phyloP scores from a whole-genome alignment of 2,888 invertebrate genomes.

The Exocentrus adspersus region DNA sequence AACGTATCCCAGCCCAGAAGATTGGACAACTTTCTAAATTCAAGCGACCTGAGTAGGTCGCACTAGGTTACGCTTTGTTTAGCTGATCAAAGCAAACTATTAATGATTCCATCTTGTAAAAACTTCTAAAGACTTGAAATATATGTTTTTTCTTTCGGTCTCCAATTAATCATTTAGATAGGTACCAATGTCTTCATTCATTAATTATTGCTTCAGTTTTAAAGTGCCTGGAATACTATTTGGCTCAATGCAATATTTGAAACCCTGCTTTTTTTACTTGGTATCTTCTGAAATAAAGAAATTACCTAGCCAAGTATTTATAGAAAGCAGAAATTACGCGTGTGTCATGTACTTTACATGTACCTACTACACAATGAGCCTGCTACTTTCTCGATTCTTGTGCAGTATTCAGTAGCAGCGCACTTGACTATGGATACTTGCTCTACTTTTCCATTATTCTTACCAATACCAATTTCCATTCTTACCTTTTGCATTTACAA shows the following conservation, averaged over 20 bases:
- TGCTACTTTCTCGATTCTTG: not conserved
- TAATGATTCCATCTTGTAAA: not conserved
- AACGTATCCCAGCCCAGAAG: not conserved
- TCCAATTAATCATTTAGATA: no score
- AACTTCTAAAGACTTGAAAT: not conserved
- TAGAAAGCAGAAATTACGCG: not conserved
- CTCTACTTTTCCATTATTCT: conserved; percentile 9
- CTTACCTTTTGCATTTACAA: conserved; percentile 26
- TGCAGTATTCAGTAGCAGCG: not conserved
- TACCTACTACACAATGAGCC: not conserved
- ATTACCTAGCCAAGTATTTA: not conserved
- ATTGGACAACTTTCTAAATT: not conserved
- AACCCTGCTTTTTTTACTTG: no score
- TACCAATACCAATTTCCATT: not conserved
- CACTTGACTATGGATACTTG: conserved; percentile 1
- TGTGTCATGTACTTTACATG: not conserved
- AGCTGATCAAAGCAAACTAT: not conserved
- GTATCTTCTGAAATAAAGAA: no score
- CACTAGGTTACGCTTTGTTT: not conserved
- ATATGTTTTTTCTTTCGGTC: no score
- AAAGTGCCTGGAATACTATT: no score
- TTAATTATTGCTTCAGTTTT: no score
- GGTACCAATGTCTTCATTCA: no score
- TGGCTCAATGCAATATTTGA: no score
- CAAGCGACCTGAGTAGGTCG: not conserved